Base-by-base conservation (phyloP, 2,797 vertebrate species). In the Anolis apletophallus region DNA sequence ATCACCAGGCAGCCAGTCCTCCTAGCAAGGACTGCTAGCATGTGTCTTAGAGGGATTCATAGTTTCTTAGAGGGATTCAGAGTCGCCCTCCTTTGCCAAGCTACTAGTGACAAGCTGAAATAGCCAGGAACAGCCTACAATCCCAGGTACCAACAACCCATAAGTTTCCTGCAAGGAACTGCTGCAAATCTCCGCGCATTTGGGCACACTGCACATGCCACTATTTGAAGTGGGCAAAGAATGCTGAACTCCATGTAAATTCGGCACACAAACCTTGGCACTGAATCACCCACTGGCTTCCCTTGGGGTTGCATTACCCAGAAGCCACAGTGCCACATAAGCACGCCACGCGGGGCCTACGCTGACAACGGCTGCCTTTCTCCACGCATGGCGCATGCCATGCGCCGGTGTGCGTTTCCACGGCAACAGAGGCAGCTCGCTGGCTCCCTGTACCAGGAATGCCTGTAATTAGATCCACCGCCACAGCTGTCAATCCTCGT, bases 401-500 rank as follows among this genome's bases (percentile, higher is more conserved):
- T 11, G 57, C 84, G 76, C 71, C 69, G 16, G 75, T 46, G 88
- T 87, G 75, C 32, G 88, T 87, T 84, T 64, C 88, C 88, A 87
- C 71, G 29, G 88, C 74, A 87, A 87, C 85, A 52, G 34, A 26
- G 46, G 77, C 77, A 81, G 85, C 76, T 67, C 23, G 29, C 67
- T 29, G 9, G 50, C 78, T 55, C 64, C 54, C n/a, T 36, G 79
- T 81, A 54, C 59, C 12, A 84, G 88, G 85, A 69, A 76, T n/a
- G 85, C 85, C 76, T 83, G 85, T 86, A 89, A 89, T 86, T 86
- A 86, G 85, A 79, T 89, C 85, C 61, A 54, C 26, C 21, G 81
- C 71, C 88, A 80, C 88, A 84, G 88, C 85, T 87, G 88, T 89
- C 88, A 84, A 87, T 89, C 88, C 85, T 79, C 76, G 26, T 89